phyloP scores from a whole-genome alignment of 2,113 vertebrate species.

The Ochotona curzoniae region DNA sequence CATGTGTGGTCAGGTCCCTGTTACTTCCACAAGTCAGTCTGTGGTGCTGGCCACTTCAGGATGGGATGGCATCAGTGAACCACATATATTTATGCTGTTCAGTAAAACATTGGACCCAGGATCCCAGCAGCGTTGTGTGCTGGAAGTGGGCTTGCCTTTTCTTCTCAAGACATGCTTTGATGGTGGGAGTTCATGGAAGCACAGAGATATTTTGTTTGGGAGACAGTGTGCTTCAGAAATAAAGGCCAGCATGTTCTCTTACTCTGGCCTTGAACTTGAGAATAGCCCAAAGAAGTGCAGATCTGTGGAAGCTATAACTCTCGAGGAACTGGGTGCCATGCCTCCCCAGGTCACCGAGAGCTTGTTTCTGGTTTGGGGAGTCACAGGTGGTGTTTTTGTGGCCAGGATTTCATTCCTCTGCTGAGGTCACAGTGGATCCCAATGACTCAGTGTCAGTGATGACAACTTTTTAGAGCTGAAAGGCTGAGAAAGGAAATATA shows the following conservation, averaged over 20 bases:
- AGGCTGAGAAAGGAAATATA: background rate
- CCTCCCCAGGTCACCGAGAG: background rate
- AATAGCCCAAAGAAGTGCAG: background rate
- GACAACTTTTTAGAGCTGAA: background rate
- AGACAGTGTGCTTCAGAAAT: slow-evolving; percentile 51
- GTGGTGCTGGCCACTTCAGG: background rate
- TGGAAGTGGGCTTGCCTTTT: background rate
- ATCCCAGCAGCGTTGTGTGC: background rate
- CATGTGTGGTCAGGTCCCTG: background rate
- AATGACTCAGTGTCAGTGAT: background rate
- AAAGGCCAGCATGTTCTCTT: background rate
- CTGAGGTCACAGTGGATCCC: background rate
- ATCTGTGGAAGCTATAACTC: background rate
- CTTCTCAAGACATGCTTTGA: slow-evolving; percentile 35
- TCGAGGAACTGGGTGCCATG: background rate
- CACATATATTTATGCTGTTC: background rate
- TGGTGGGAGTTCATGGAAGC: background rate
- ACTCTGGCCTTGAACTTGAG: background rate
- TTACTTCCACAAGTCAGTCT: background rate
- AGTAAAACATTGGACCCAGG: background rate
- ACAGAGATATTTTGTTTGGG: slow-evolving; percentile 5
- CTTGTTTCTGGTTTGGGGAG: background rate
- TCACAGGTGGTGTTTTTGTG: background rate
- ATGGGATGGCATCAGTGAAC: background rate
- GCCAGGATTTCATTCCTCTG: background rate